phyloP scores from a whole-genome alignment of 2,797 vertebrate species.

The Morus bassanus region DNA sequence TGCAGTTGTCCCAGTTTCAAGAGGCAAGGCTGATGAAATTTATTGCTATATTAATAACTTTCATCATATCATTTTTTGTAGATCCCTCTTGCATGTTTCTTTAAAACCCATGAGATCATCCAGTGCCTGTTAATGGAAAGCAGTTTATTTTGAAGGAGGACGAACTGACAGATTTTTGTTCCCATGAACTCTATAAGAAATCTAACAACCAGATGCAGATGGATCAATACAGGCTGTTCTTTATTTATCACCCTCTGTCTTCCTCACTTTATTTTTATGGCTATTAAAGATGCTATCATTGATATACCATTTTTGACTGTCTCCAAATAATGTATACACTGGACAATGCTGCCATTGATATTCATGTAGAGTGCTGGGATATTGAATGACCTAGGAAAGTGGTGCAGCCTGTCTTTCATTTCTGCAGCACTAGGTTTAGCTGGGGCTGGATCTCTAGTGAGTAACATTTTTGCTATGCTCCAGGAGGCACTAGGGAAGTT shows the following conservation, averaged over 20 bases:
- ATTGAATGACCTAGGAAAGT: not conserved
- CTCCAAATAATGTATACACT: not conserved
- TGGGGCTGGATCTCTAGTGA: not conserved
- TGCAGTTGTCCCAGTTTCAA: not conserved
- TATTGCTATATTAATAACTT: constrained; percentile 36
- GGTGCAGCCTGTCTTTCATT: not conserved
- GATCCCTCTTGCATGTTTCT: not conserved
- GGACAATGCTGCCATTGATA: constrained; percentile 33
- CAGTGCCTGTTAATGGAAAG: constrained; percentile 38
- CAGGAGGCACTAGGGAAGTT: not conserved
- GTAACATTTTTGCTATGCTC: not conserved
- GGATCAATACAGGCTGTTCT: constrained; percentile 38
- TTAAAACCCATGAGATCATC: constrained; percentile 42
- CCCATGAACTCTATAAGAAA: constrained; percentile 29
- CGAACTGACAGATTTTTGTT: constrained; percentile 40
- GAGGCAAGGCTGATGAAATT: constrained; percentile 13
- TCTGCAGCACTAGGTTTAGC: not conserved
- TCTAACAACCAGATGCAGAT: constrained; percentile 40
- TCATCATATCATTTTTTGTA: not conserved
- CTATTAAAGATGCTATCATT: constrained; percentile 62
- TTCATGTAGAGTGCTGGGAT: not conserved
- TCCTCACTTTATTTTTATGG: constrained; percentile 56
- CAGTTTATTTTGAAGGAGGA: constrained; percentile 47
- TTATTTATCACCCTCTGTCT: constrained; percentile 59
- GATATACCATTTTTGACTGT: constrained; percentile 50